phyloP scores from a whole-genome alignment of 1,140 invertebrate genomes.

The Philaenus spumarius region DNA sequence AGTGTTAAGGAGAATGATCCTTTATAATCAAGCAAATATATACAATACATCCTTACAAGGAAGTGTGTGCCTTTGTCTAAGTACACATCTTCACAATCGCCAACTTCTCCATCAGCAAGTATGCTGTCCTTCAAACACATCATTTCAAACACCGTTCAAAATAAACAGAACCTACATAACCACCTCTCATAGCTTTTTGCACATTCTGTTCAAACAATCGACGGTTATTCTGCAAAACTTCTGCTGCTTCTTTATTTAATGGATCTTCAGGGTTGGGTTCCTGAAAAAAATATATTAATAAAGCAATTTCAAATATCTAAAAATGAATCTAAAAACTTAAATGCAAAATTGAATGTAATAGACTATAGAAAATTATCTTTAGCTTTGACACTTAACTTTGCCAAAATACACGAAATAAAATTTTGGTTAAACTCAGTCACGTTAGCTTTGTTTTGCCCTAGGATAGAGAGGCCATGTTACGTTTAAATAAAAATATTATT shows the following conservation, averaged over 20 bases:
- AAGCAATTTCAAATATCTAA: not conserved
- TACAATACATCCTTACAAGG: no score
- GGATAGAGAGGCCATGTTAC: no score
- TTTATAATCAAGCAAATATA: no score
- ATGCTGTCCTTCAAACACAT: slow-evolving; percentile 38
- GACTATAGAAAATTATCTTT: slow-evolving; percentile 7
- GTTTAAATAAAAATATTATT: no score
- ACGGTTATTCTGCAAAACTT: slow-evolving; percentile 90
- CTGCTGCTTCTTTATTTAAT: slow-evolving; percentile 97
- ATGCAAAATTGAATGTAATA: not conserved
- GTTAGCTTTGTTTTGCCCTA: no score
- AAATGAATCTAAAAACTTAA: not conserved
- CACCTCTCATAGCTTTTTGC: slow-evolving; percentile 90
- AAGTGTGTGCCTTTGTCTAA: slow-evolving; percentile 1
- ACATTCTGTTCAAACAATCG: slow-evolving; percentile 95
- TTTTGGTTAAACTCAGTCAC: no score
- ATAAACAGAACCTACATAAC: slow-evolving; percentile 85
- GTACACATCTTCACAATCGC: slow-evolving; percentile 5
- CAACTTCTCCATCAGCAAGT: not conserved
- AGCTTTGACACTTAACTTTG: not conserved
- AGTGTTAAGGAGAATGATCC: no score
- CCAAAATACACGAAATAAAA: no score
- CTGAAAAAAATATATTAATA: slow-evolving; percentile 44
- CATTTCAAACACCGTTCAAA: slow-evolving; percentile 96
- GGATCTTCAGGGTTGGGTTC: slow-evolving; percentile 99